Evolutionary conservation across 2,113 vertebrate species (phyloP), one percentile per base, ranked within the genome.

Genomic region (Corydoras maculifer): DNA sequence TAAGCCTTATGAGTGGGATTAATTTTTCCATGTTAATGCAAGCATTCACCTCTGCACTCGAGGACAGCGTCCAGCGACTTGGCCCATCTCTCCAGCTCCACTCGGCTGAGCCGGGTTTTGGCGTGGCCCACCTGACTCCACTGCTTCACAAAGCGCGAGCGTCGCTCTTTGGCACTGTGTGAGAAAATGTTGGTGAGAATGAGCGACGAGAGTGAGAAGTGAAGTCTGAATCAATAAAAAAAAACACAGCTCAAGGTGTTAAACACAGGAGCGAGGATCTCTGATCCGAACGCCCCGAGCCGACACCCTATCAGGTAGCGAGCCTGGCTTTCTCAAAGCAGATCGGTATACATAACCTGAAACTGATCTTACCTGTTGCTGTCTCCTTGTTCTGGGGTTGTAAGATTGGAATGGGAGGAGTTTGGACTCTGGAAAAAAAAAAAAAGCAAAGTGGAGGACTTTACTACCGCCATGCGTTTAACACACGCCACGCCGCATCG

Each of bases 61-160:
- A 90, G 81, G 64, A 90, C 78, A 10, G 53, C 1, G 9, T 83
- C 75, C n/a, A 90, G 77, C 1, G 85, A 89, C 75, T 80, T 53
- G 0, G 79, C 79, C 89, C 89, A 90, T 8, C 63, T 77, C 12
- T 85, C 78, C 78, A 89, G 65, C 65, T 88, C 87, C 4, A 84
- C 80, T 9, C 15, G 68, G 18, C 71, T 78, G 62, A 88, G 61
- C 25, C 35, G 75, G 29, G 77, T 82, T 73, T 68, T 83, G 4
- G 62, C 3, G 48, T 83, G 87, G 61, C 87, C 86, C 63, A 90
- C 79, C 77, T 87, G 83, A 78, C 87, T 89, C 88, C 87, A 89
- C 78, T 88, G 87, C 1, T 65, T 82, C 79, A 90, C 84, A 70
- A 90, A 88, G 18, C 82, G 87, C 15, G 88, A 88, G 53, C 84